Percentiles rank a stretch among this genome's conserved stretches.
These are phyloP conservation scores for Anniella stebbinsi DNA, from an alignment of 2,797 vertebrate genomes.

Conservation along the genomic window DNA sequence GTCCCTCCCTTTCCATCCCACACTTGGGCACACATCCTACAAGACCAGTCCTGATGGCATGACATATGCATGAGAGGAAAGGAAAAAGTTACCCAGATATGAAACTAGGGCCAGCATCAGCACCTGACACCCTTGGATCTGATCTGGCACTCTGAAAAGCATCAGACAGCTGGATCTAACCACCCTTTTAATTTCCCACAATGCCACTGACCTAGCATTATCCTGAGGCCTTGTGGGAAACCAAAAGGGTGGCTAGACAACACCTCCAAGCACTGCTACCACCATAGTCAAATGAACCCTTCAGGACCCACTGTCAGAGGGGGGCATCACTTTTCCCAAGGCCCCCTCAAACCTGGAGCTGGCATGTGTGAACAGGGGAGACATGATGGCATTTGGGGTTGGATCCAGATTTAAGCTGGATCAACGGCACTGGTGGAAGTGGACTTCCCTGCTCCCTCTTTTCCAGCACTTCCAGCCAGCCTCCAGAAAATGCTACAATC, in stretches of 20 bases:
- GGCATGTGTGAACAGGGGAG: neutral
- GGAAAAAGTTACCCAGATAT: neutral
- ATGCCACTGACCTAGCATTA: neutral
- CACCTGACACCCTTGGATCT: neutral
- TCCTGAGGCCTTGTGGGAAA: neutral
- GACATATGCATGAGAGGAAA: neutral
- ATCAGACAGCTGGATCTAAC: neutral
- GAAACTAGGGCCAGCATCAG: neutral
- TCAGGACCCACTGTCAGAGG: neutral
- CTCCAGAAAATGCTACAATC: too few species aligned
- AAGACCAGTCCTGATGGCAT: too few species aligned
- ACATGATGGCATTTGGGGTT: neutral
- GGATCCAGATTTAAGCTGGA: too few species aligned
- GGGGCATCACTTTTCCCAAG: neutral
- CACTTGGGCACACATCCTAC: too few species aligned
- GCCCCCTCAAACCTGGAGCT: neutral
- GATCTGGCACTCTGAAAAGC: neutral
- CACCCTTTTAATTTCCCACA: neutral
- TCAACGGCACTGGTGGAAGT: too few species aligned
- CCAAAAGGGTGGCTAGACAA: neutral
- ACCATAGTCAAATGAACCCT: neutral
- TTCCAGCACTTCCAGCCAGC: too few species aligned
- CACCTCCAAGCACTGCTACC: too few species aligned
- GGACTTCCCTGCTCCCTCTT: too few species aligned
- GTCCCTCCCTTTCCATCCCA: neutral